phyloP scores from a whole-genome alignment of 2,888 invertebrate genomes.

The Metopia argyrocephala region DNA sequence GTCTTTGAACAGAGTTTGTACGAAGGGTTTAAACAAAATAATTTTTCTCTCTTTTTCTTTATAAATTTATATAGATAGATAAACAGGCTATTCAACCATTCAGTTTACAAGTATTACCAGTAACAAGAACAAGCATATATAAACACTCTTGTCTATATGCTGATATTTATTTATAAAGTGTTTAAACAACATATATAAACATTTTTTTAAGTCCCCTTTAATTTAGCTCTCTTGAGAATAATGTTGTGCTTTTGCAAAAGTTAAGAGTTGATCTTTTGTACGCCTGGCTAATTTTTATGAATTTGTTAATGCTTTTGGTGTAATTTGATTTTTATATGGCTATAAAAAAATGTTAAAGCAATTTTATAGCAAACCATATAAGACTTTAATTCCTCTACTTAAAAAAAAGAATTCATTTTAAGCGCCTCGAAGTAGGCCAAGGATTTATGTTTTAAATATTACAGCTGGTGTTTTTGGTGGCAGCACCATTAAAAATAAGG shows the following conservation, averaged over 20 bases:
- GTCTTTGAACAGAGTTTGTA: not conserved
- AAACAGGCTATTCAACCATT: no score
- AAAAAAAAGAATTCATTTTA: not conserved
- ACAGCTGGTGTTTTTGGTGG: no score
- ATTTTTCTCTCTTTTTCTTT: not conserved
- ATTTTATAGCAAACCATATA: not conserved
- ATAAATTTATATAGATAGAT: no score
- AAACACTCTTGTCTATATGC: not conserved
- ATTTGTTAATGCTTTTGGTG: conserved; percentile 24
- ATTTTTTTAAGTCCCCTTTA: not conserved
- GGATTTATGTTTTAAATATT: not conserved
- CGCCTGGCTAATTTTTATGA: conserved; percentile 44
- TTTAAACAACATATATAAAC: not conserved
- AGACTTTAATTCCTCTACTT: not conserved
- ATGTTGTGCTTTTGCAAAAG: not conserved
- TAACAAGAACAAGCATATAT: not conserved
- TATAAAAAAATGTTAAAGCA: not conserved
- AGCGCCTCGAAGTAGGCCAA: not conserved
- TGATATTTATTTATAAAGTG: not conserved
- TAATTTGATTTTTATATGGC: conserved; percentile 25
- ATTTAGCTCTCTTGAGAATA: conserved; percentile 13
- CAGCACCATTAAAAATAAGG: not conserved
- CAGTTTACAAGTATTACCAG: not conserved
- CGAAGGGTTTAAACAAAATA: no score
- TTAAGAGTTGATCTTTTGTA: conserved; percentile 29